A percentile compares a stretch with the other conserved stretches of the same genome.
These are phyloP conservation scores for Aeoliscus strigatus DNA, from an alignment of 2,797 vertebrate species.

Conservation along the genomic window DNA sequence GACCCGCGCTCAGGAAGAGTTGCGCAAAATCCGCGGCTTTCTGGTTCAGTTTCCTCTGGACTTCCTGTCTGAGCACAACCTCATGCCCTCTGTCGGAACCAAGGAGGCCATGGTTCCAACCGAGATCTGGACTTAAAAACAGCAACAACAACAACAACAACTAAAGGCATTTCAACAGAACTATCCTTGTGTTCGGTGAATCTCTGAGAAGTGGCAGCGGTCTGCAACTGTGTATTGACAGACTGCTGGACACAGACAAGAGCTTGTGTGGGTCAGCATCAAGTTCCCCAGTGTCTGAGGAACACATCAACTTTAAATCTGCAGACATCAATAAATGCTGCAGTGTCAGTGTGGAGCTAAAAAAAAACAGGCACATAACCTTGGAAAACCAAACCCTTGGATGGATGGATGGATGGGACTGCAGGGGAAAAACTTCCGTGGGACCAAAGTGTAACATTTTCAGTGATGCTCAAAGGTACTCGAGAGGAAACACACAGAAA, in stretches of 20 bases:
- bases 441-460: slow-evolving; percentile 25
- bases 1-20: slow-evolving; percentile 82
- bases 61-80: slow-evolving; percentile 89
- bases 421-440: slow-evolving; percentile 11
- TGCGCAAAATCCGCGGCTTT: slow-evolving; percentile 92
- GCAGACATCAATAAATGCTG: not conserved
- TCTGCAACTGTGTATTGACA: not conserved
- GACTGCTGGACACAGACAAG: slow-evolving; percentile 24
- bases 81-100: slow-evolving; percentile 90
- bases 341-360: slow-evolving; percentile 1
- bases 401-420: too few species aligned
- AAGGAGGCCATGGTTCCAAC: slow-evolving; percentile 96
- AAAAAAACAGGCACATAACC: slow-evolving; percentile 10
- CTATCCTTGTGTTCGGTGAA: too few species aligned
- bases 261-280: too few species aligned
- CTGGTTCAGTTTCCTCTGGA: slow-evolving; percentile 94
- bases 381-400: too few species aligned
- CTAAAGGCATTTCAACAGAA: too few species aligned
- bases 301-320: not conserved
- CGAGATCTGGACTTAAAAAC: slow-evolving; percentile 91
- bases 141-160: too few species aligned
- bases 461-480: too few species aligned
- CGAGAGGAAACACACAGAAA: too few species aligned
- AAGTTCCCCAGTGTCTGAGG: slow-evolving; percentile 30
- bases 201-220: too few species aligned